A percentile compares a stretch with the other conserved stretches of the same genome.
Conservation (phyloP, 2,888 invertebrate genomes). For the Archips xylosteana region DNA sequence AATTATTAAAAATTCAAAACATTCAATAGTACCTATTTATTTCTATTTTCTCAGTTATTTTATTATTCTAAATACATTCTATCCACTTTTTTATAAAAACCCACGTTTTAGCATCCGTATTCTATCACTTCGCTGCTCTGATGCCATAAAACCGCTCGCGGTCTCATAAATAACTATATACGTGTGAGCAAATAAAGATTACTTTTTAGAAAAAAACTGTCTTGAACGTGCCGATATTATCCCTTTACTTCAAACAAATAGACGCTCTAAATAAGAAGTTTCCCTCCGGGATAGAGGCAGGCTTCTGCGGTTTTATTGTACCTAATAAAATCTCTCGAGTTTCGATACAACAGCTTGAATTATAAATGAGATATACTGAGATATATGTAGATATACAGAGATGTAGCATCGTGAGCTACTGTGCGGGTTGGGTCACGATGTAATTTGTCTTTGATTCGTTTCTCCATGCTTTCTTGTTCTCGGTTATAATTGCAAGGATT, state of each 20-base stretch:
- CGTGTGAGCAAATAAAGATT: slow-evolving; percentile 4
- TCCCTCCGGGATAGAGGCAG: slow-evolving; percentile 56
- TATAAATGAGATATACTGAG: slow-evolving; percentile 55
- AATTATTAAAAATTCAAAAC: too few species aligned
- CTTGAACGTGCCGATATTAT: slow-evolving; percentile 53
- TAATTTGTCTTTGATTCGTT: slow-evolving; percentile 61
- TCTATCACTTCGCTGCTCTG: too few species aligned
- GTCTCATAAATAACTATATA: not conserved
- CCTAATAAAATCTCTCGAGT: slow-evolving; percentile 63
- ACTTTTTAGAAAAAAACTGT: slow-evolving; percentile 47
- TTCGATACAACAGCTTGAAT: slow-evolving; percentile 54
- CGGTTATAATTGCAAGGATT: slow-evolving; percentile 26
- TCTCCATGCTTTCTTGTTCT: slow-evolving; percentile 52
- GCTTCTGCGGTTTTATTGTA: slow-evolving; percentile 60
- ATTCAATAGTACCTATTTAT: too few species aligned
- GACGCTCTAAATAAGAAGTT: slow-evolving; percentile 61
- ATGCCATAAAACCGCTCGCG: not conserved
- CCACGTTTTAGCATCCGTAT: too few species aligned
- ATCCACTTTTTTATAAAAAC: too few species aligned
- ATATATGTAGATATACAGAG: slow-evolving; percentile 47
- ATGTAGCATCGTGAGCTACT: slow-evolving; percentile 48
- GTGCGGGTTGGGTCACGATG: slow-evolving; percentile 51
- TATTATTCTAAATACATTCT: too few species aligned
- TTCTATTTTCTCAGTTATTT: too few species aligned
- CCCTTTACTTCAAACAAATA: slow-evolving; percentile 62